Evolutionary conservation across 2,888 invertebrate genomes (phyloP).

Genomic region (Diachrysia chrysitis): DNA sequence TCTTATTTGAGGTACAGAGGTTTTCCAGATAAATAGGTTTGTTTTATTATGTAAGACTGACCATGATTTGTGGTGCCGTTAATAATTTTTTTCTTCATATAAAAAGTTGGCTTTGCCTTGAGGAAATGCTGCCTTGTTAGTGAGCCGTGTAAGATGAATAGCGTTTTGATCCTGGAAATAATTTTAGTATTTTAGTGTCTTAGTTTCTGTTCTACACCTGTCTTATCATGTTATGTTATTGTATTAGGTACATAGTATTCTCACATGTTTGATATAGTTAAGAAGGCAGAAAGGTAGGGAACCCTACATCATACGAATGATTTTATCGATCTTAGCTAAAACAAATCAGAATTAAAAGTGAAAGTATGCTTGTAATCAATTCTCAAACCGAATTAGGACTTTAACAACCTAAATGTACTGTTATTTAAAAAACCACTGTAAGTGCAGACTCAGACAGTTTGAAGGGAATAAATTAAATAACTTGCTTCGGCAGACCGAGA

Average conservation of each 20-base stretch:
- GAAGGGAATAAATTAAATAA: slow-evolving; percentile 62
- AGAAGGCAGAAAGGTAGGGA: too few relatives aligned
- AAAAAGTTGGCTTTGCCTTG: slow-evolving; percentile 22
- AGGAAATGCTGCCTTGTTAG: slow-evolving; percentile 15
- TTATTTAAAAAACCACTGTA: slow-evolving; percentile 40
- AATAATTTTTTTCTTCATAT: slow-evolving; percentile 53
- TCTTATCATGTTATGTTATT: not conserved
- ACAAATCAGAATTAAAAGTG: not conserved
- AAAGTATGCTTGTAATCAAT: not conserved
- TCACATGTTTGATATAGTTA: too few relatives aligned
- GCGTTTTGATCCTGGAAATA: not conserved
- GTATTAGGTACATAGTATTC: not conserved
- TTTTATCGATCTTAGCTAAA: not conserved
- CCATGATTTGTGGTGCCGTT: slow-evolving; percentile 69
- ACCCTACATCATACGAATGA: too few relatives aligned
- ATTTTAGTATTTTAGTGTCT: not conserved
- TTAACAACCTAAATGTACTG: slow-evolving; percentile 33
- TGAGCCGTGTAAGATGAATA: not conserved
- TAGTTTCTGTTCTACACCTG: too few relatives aligned
- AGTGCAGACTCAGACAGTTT: slow-evolving; percentile 52
- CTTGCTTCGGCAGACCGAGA: slow-evolving; percentile 62
- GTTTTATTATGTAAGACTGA: slow-evolving; percentile 77
- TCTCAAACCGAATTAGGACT: not conserved
- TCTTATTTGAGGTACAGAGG: slow-evolving; percentile 84
- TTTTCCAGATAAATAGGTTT: slow-evolving; percentile 81